These are phyloP conservation scores for Chaetodon trifascialis DNA, from an alignment of 2,113 vertebrate genomes.

Conservation along the genomic window DNA sequence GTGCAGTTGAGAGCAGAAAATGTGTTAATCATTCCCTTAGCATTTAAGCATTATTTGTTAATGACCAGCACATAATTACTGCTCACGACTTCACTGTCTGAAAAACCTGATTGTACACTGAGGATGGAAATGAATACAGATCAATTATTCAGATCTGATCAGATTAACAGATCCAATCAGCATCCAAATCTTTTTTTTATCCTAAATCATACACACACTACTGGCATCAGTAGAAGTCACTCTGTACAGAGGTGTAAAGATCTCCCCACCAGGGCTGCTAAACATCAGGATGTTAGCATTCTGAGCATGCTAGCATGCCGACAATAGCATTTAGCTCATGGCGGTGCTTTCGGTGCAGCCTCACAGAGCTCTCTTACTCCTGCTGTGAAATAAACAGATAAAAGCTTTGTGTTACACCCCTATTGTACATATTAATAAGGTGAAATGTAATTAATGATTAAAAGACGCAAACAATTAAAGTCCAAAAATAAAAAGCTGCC, in stretches of 20 bases:
- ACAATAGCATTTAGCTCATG: background rate
- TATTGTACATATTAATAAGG: background rate
- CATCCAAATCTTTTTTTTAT: background rate
- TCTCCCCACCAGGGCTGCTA: background rate
- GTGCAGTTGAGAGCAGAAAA: background rate
- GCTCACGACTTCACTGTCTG: background rate
- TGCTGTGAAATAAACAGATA: background rate
- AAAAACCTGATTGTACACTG: background rate
- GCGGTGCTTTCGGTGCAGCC: background rate
- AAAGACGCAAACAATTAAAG: background rate
- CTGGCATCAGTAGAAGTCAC: background rate
- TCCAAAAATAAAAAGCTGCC: no score
- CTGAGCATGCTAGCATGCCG: background rate
- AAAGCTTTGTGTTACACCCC: background rate
- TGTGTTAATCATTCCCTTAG: background rate
- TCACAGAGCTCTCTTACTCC: background rate
- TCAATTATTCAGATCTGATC: conserved; percentile 5
- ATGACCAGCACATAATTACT: background rate
- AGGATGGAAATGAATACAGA: background rate
- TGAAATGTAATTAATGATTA: background rate
- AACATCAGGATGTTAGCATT: background rate
- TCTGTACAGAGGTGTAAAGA: background rate
- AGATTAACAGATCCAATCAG: background rate
- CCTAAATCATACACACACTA: background rate
- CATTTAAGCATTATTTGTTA: background rate